Conservation (phyloP, 2,797 vertebrate genomes). For the Dendrocincla fuliginosa region DNA sequence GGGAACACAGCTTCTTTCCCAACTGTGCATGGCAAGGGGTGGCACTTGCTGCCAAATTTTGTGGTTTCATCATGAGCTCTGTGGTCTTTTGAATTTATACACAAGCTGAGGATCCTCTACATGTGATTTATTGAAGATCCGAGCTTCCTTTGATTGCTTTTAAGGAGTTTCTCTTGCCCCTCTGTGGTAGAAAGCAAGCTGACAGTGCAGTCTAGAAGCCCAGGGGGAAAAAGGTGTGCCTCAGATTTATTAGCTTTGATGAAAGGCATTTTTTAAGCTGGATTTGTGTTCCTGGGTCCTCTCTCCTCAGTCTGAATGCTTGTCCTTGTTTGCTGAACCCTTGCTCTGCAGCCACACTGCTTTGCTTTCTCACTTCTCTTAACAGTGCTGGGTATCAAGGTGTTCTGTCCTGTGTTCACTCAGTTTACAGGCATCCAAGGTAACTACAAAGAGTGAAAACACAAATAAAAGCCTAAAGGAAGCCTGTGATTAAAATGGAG, state of each 20-base stretch:
- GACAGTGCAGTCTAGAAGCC: background rate
- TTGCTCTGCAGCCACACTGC: background rate
- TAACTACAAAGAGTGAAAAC: background rate
- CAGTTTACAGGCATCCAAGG: background rate
- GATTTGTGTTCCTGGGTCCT: background rate
- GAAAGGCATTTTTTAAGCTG: background rate
- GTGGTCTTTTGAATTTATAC: background rate
- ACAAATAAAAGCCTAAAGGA: background rate
- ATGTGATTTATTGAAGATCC: background rate
- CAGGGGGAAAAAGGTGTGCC: background rate
- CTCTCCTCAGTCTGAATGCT: background rate
- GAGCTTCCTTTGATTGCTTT: background rate
- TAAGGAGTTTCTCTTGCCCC: background rate
- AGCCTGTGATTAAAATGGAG: background rate
- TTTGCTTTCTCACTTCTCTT: background rate
- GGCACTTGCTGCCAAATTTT: background rate
- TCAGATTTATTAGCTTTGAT: background rate
- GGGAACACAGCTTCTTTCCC: background rate
- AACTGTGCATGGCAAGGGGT: background rate
- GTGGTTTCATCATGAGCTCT: background rate
- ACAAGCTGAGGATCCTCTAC: background rate
- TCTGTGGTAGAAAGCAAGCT: background rate
- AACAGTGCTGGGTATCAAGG: background rate
- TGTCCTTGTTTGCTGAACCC: background rate
- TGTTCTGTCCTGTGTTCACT: background rate